A percentile compares a stretch with the other conserved stretches of the same genome.
phyloP scores from a whole-genome alignment of 2,888 invertebrate species.

The Anoplius nigerrimus region DNA sequence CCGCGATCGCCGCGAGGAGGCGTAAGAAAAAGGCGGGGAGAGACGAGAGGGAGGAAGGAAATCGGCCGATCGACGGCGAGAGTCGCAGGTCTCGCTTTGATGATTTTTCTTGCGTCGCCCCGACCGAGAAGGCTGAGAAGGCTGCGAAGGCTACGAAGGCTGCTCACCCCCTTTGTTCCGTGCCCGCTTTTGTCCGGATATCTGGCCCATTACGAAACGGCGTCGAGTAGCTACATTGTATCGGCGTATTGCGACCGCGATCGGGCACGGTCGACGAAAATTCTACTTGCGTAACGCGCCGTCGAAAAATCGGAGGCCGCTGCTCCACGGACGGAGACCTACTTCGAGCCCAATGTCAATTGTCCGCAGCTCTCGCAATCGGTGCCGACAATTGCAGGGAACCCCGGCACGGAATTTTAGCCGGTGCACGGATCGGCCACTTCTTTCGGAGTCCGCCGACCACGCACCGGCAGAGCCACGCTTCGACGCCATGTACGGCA shows the following conservation, averaged over 20 bases:
- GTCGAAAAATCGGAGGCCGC: conserved; percentile 2
- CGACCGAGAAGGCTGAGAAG: no score
- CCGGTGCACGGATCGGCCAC: no score
- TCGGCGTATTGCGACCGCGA: neutral
- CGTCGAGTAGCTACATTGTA: no score
- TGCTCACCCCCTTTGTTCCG: conserved; percentile 47
- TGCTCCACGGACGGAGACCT: neutral
- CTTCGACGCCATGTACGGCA: no score
- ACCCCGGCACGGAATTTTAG: neutral
- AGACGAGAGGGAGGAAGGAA: conserved; percentile 11
- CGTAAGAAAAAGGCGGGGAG: conserved; percentile 35
- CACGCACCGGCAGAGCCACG: no score
- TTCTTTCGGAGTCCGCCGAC: no score
- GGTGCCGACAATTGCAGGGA: neutral
- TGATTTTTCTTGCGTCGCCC: conserved; percentile 54
- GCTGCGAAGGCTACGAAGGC: no score
- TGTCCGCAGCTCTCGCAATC: neutral
- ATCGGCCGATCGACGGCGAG: conserved; percentile 41
- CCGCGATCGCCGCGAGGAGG: conserved; percentile 31
- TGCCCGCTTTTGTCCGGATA: conserved; percentile 40
- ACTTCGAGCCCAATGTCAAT: conserved; percentile 1
- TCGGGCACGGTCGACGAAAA: neutral
- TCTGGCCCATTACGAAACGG: neutral
- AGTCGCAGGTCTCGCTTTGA: conserved; percentile 50
- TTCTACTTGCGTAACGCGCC: neutral